These are phyloP conservation scores for Antechinus stuartii DNA, from an alignment of 2,113 vertebrate genomes.

Conservation along the genomic window DNA sequence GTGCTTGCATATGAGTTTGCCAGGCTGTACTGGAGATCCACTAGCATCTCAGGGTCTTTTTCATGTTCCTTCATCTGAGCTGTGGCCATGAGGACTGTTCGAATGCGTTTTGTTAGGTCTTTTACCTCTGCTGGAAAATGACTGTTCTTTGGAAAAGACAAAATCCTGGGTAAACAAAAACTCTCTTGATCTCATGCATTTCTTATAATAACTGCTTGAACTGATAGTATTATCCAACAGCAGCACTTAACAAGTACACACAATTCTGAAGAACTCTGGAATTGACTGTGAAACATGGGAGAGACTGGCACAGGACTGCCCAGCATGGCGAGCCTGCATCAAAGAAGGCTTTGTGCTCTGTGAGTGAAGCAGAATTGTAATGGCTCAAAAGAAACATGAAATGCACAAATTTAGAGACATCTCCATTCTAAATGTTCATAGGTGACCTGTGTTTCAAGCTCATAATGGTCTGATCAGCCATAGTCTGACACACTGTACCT, in stretches of 20 bases:
- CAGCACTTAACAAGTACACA: neutral
- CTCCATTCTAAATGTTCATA: neutral
- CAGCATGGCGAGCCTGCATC: neutral
- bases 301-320: neutral
- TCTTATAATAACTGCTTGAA: neutral
- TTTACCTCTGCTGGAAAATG: constrained; percentile 97
- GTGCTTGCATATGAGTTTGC: constrained; percentile 99
- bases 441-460: neutral
- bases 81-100: constrained; percentile 98
- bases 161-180: constrained; percentile 69
- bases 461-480: neutral
- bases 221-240: neutral
- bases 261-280: neutral
- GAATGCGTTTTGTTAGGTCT: constrained; percentile 96
- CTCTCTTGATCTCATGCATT: neutral
- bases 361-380: neutral
- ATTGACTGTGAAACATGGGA: neutral
- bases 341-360: neutral
- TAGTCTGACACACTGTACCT: neutral
- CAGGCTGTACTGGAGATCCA: constrained; percentile 98
- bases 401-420: neutral
- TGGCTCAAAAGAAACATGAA: neutral
- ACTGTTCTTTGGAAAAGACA: constrained; percentile 91
- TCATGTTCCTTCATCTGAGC: constrained; percentile 99
- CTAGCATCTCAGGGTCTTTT: constrained; percentile 98